Evolutionary conservation across 92 coral and sea anemone genomes (phyloP).

Genomic region (Porites evermanni): DNA sequence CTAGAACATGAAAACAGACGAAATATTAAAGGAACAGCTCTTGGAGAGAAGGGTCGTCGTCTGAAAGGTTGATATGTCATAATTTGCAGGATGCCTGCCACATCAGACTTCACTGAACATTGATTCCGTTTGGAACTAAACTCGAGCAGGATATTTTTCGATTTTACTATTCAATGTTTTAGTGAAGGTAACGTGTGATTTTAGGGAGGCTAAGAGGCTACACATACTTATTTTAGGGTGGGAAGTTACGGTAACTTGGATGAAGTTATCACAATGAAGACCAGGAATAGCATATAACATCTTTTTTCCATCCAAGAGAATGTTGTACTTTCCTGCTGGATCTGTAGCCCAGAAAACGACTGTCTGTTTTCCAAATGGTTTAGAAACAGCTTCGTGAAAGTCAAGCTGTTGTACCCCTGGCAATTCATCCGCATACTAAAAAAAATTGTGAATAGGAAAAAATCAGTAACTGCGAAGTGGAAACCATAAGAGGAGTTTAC

Average conservation of each 20-base stretch:
- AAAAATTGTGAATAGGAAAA: neutral
- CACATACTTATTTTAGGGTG: conserved; percentile 22
- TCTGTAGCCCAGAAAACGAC: conserved; percentile 58
- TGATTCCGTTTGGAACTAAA: too few relatives aligned
- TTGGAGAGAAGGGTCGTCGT: too few relatives aligned
- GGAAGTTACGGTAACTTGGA: conserved; percentile 62
- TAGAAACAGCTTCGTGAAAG: neutral
- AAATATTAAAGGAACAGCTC: neutral
- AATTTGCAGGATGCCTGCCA: too few relatives aligned
- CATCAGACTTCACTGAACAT: too few relatives aligned
- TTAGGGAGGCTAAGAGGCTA: neutral
- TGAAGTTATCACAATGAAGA: conserved; percentile 28
- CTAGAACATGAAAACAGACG: neutral
- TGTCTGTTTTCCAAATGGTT: neutral
- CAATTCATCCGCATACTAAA: conserved; percentile 2
- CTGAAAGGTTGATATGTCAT: too few relatives aligned
- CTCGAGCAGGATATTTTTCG: neutral
- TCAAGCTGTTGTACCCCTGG: conserved; percentile 12
- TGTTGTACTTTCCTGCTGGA: conserved; percentile 36
- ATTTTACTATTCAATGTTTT: neutral
- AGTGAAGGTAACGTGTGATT: neutral
- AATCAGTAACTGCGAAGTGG: too few relatives aligned
- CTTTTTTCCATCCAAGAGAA: conserved; percentile 58
- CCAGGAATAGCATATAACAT: conserved; percentile 51
- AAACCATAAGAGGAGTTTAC: too few relatives aligned